Base-by-base conservation (phyloP, 64 coral and sea anemone genomes). In the Actinia equina region DNA sequence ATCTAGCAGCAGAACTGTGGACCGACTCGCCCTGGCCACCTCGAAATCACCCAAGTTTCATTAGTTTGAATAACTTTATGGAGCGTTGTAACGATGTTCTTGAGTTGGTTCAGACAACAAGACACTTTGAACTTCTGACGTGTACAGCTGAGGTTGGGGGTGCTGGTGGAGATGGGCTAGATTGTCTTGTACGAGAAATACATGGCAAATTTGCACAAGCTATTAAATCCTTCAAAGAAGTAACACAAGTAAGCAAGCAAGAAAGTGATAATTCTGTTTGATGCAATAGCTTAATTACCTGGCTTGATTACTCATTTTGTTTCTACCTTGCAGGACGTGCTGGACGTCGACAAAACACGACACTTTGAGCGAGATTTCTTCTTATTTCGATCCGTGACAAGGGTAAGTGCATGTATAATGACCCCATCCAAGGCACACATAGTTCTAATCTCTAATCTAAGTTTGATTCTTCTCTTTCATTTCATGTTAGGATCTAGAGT, bases 311-410 rank as follows among this genome's bases (percentile, higher is more conserved):
- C 11, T 41, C 51, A 49, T 17, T 42, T 12, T 89, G 4, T 63
- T 87, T 51, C 17, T 87, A 10, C 10, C 62, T 86, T 86, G 1
- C 71, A 99, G 97, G 88, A 95, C 88, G 97, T 98, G 54, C 78
- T 98, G 69, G 94, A 98, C 87, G 88, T 88, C 51, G 88, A 86
- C 69, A 90, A 98, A 91, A 88, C 88, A 45, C 93, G 92, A 26
- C 90, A 98, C 56, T 99, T 99, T 79, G 97, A 99, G 52, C 92
- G 86, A 91, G 97, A 95, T n/a, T 99, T 99, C 44, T 99, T 99
- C 30, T 83, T 85, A 42, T 99, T 99, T 87, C 93, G 97, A 37
- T 99, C 90, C 58, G 97, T 99, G 17, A 99, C 88, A 59, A 94
- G 93, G 71, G 97, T 99, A 86, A 90, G 97, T 88, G 55, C 55